phyloP scores from a whole-genome alignment of 53 echinoderm and acorn worm species.

The Arbacia lixula region DNA sequence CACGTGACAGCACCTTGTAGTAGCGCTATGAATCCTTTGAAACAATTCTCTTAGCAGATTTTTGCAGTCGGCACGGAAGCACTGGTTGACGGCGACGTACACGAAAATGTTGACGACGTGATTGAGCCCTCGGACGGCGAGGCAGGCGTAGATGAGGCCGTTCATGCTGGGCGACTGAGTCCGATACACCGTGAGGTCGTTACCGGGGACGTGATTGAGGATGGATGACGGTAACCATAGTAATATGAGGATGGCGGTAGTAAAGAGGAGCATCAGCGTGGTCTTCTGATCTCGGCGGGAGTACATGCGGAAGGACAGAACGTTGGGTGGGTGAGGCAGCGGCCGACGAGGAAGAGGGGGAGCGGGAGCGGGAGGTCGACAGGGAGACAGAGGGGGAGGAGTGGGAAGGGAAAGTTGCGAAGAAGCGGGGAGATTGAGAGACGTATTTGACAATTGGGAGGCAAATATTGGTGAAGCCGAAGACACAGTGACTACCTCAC shows the following conservation, averaged over 20 bases:
- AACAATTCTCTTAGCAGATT: not conserved
- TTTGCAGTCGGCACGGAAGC: slow-evolving; percentile 23
- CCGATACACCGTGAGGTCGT: slow-evolving; percentile 11
- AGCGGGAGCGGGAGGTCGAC: no score
- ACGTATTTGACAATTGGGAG: no score
- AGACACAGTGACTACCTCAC: no score
- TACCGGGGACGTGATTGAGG: slow-evolving; percentile 37
- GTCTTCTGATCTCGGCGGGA: slow-evolving; percentile 36
- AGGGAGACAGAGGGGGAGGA: no score
- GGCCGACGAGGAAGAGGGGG: no score
- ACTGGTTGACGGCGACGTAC: slow-evolving; percentile 19
- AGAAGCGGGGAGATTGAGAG: no score
- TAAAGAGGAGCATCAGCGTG: slow-evolving; percentile 39
- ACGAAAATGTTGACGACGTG: slow-evolving; percentile 23
- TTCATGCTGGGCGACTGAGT: not conserved
- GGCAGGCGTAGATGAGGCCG: slow-evolving; percentile 12
- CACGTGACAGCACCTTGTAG: no score
- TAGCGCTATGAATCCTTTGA: no score
- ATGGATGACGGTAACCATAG: slow-evolving; percentile 34
- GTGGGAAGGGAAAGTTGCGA: no score
- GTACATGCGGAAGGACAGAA: no score
- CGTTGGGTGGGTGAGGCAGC: no score
- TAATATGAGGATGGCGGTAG: slow-evolving; percentile 30
- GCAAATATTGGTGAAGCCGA: no score
- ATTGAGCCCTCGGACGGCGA: slow-evolving; percentile 17